Base-by-base conservation (phyloP, 1,140 invertebrate species). In the Diachasmimorpha longicaudata region DNA sequence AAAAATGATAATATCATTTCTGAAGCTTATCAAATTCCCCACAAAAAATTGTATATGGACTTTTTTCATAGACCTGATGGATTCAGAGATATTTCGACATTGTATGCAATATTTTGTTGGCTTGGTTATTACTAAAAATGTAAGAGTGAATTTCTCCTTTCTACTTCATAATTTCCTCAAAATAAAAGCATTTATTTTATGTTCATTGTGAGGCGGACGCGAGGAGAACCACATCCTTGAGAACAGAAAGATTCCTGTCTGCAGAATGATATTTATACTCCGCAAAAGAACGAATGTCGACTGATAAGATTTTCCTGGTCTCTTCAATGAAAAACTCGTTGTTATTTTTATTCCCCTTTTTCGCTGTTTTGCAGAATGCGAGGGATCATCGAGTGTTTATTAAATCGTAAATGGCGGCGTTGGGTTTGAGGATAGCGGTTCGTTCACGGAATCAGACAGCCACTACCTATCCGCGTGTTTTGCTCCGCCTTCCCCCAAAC, bases 401-500 rank as follows among this genome's bases (percentile, higher is more conserved):
- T 31, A 6, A 31, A 31, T 31, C 31, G 6, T 70, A 75, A 69
- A 75, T 75, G 73, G 73, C 73, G 73, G 66, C 42, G 58, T 23
- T 1, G 19, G 14, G 55, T 66, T 37, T 55, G 37, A 19, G 66
- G 16, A 39, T 21, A 68, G 72, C 72, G 42, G 66, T 74, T 69
- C 63, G 63, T 55, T 37, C 52, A 11, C n/a, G 39, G 48, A 58
- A 66, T 63, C n/a, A 73, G 52, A 73, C 58, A 63, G 71, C n/a
- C 58, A 74, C 46, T 71, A 71, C 70, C 70, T 74, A 74, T 74
- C 72, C 73, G 48, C 48, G 66, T 68, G 70, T 76, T 76, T 76
- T 37, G 75, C 75, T 76, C 75, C 75, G 75, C 75, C 75, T 76
- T 76, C 70, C 39, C 70, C 42, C 31, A 76, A 76, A 48, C 55